Evolutionary conservation across 2,113 vertebrate genomes (phyloP), one percentile per base, ranked within the genome.

Genomic region (Vulpes vulpes): DNA sequence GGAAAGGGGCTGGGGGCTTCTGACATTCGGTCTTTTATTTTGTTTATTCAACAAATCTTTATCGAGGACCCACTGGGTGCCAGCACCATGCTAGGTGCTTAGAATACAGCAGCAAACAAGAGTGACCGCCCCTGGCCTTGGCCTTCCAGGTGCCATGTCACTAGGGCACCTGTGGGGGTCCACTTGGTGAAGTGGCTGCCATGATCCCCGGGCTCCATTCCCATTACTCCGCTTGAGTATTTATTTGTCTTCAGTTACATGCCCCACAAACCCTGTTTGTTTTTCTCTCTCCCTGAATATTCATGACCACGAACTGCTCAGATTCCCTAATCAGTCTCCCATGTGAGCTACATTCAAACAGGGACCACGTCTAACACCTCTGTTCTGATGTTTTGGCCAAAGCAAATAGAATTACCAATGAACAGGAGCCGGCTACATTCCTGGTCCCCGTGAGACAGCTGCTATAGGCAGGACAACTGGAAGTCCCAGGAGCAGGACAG

Each of bases 281-380:
- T 96, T 94, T 88, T 53, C 38, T 51, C 38, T 89, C 32, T 1
- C 7, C 30, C 62, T 95, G 96, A 87, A 83, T 97, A 95, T 95
- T 96, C 94, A 98, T 90, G 69, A 86, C 73, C 84, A 81, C 0
- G 5, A 67, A 84, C 25, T 25, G 55, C n/a, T 80, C 65, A 32
- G 71, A 95, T n/a, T 89, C 14, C 32, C 69, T 83, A 59, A 89
- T 94, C 84, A 73, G 85, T 91, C 83, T 82, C 82, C 94, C 23
- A 1, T 20, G 65, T 14, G 74, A 95, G 78, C 73, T 69, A 49
- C 62, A 35, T 90, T 86, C 71, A 88, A 96, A 62, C n/a, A 89
- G 89, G 57, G 76, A 93, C 53, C n/a, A 38, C 32, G 53, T 55
- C 53, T 71, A 87, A 95, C 71, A 79, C 73, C 78, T 73, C 43